These are phyloP conservation scores for Poliocrania exsul DNA, from an alignment of 2,797 vertebrate genomes.

Conservation along the genomic window DNA sequence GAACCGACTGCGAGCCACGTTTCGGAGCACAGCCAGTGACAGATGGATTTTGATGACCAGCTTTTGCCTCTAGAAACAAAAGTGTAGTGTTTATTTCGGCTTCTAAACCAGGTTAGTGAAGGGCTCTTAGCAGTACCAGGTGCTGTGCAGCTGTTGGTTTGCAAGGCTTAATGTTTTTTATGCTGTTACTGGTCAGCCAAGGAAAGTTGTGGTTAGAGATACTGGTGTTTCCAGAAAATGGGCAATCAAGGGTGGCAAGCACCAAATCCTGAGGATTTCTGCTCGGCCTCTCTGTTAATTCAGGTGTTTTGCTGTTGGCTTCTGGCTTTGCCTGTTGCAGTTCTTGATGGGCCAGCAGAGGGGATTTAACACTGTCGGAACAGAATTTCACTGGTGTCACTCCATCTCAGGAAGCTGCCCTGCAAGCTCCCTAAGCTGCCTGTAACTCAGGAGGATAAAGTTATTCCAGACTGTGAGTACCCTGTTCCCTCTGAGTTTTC, in stretches of 20 bases:
- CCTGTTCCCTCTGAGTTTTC: background rate
- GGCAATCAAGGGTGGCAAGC: background rate
- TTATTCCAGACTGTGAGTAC: background rate
- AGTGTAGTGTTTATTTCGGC: background rate
- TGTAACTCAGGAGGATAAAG: background rate
- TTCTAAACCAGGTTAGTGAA: background rate
- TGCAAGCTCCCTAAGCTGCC: background rate
- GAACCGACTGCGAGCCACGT: background rate
- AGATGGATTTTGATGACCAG: background rate
- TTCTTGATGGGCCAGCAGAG: rapidly evolving
- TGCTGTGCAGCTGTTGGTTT: background rate
- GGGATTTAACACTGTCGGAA: rapidly evolving
- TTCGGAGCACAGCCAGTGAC: background rate
- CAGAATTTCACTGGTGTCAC: background rate
- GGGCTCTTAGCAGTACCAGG: background rate
- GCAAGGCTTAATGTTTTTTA: background rate
- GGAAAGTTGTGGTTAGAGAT: background rate
- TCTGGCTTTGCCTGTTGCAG: background rate
- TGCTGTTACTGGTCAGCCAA: background rate
- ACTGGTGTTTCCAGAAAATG: background rate
- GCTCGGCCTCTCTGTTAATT: background rate
- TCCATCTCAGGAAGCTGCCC: background rate
- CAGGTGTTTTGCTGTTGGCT: background rate
- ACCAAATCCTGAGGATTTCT: background rate
- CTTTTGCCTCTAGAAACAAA: background rate